Base-by-base conservation (phyloP, 2,888 invertebrate species). In the Lampropteryx suffumata region DNA sequence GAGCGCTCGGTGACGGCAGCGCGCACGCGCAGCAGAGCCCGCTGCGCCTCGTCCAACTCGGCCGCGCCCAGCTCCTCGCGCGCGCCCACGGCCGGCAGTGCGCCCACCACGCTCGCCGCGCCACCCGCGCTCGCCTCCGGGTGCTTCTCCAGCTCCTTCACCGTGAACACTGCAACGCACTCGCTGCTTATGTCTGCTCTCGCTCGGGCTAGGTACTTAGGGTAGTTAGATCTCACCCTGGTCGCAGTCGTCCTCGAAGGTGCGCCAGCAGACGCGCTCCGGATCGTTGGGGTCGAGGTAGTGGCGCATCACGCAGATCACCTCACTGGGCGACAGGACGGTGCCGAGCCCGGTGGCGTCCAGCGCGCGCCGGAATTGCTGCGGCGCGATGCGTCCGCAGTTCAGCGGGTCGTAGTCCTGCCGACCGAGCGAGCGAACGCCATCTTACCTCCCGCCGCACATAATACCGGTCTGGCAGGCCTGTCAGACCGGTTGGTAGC, bases 171-270 rank as follows among this genome's bases (percentile, higher is more conserved):
- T 94, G 68, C 0, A 3, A 5, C 4, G 7, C 4, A 4, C 5
- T 1, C 7, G 24, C 24, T 7, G 24, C 6, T 24, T 24, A 24
- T 1, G 24, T 7, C 24, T 1, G 7, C 24, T 6, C 24, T 2
- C 17, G 17, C 17, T 4, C 17, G 17, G 3, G 17, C 17, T 4
- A 2, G 24, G n/a, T n/a, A n/a, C n/a, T n/a, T n/a, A n/a, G n/a
- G n/a, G n/a, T n/a, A n/a, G 24, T 6, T 5, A 2, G 27, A 8
- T 9, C 28, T 39, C 14, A 94, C 94, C 95, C 70, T 93, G 93
- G 69, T 96, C 94, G 59, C 96, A 92, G 74, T 96, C 95, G 65
- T 94, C 94, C 67, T 94, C 94, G 73, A 96, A 96, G 13, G 93
- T 93, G 50, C 92, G 91, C 95, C 96, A 96, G 74, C 94, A 94